These are phyloP conservation scores for Ornithoptera alexandrae DNA, from an alignment of 2,888 invertebrate species.

Conservation along the genomic window DNA sequence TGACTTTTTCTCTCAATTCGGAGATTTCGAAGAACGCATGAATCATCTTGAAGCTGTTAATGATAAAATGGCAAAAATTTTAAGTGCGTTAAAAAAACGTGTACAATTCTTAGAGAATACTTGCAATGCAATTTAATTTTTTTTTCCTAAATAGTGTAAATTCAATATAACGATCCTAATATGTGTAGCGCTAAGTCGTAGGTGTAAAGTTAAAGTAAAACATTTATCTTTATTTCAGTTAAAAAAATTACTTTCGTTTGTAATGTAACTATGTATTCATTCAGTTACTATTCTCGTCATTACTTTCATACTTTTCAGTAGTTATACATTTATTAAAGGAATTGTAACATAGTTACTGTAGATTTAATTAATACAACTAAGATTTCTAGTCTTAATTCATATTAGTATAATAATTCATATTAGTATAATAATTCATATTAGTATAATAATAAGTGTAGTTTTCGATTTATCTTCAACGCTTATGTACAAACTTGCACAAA, in stretches of 20 bases:
- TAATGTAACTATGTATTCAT: background rate
- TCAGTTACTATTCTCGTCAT: background rate
- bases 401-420: background rate
- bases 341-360: background rate
- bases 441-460: background rate
- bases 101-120: conserved; percentile 55
- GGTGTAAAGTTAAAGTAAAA: background rate
- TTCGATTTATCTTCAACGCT: background rate
- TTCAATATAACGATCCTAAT: background rate
- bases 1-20: conserved; percentile 28
- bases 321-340: background rate
- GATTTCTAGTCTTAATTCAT: conserved; percentile 13
- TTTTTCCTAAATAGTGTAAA: background rate
- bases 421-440: background rate
- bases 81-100: conserved; percentile 49
- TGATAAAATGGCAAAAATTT: conserved; percentile 43
- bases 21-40: conserved; percentile 45
- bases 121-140: conserved; percentile 39
- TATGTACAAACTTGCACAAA: background rate
- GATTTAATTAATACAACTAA: conserved; percentile 2
- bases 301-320: background rate
- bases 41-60: conserved; percentile 50
- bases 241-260: background rate
- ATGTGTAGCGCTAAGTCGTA: background rate
- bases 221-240: background rate